Evolutionary conservation across 1,140 invertebrate species (phyloP), one percentile per base, ranked within the genome.

Genomic region (Brachionus angularis): DNA sequence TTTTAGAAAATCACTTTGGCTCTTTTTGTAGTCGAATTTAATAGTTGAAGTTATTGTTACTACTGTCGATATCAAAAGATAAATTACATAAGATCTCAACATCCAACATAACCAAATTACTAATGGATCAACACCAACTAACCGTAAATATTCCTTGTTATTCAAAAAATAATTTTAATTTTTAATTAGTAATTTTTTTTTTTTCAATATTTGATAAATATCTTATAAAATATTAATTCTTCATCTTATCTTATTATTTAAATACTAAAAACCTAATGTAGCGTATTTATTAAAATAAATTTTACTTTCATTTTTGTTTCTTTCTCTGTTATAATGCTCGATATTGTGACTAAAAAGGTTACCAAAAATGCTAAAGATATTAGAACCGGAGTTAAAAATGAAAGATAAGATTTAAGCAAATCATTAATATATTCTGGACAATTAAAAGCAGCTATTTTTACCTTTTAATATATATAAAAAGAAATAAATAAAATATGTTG

Each of bases 301-400:
- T 14, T 36, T 67, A 67, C 62, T 50, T 67, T 67, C 62, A 67
- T 67, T 47, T 67, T 67, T 39, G 29, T 67, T 50, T 67, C 62
- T 67, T 67, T 67, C 36, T 67, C 62, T 10, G 42, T 12, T 8
- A 67, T 67, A 21, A 67, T 67, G 14, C 42, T 47, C 18, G 62
- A 67, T 8, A 67, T 21, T 47, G 62, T 50, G 14, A 67, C 62
- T 1, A 67, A 23, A 50, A 67, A 67, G 10, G 62, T 67, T 7
- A 36, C 42, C 62, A 67, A 34, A 67, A 67, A 67, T n/a, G 62
- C 62, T 29, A 67, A 33, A 4, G 42, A 46, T 25, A 67, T 67
- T 23, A 67, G 42, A 12, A 67, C 31, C 8, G 62, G 36, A 8
- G 39, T 67, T 23, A 67, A 25, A 50, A 67, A 67, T 0, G 39